These are phyloP conservation scores for Octodon degus DNA, from an alignment of 2,113 vertebrate species.

Conservation along the genomic window DNA sequence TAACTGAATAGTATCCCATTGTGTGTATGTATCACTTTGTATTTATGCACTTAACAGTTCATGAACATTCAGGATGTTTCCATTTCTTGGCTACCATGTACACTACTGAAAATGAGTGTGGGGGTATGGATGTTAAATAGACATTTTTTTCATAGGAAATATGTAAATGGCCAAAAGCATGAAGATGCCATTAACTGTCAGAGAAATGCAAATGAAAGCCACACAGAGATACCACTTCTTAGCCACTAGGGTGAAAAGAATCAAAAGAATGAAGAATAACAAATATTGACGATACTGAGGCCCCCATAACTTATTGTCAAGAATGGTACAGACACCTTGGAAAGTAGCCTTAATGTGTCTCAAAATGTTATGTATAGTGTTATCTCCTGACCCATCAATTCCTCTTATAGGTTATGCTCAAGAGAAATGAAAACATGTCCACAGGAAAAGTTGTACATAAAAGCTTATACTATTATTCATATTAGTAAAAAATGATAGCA, in stretches of 20 bases:
- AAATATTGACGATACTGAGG: background rate
- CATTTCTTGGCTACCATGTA: background rate
- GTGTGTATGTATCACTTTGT: background rate
- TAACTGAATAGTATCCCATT: background rate
- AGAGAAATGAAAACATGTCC: background rate
- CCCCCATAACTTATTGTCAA: background rate
- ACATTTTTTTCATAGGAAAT: constrained; percentile 35
- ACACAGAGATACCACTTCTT: background rate
- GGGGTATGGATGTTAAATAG: background rate
- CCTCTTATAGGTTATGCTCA: background rate
- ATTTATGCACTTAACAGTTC: background rate
- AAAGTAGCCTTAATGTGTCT: background rate
- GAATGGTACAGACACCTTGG: background rate
- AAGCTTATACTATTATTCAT: background rate
- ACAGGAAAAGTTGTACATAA: background rate
- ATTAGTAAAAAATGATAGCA: background rate
- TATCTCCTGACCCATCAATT: background rate
- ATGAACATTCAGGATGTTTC: background rate
- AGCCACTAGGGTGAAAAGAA: background rate
- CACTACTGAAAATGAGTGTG: background rate
- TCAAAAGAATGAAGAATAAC: background rate
- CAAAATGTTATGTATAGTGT: background rate
- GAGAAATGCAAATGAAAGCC: background rate
- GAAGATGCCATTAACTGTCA: background rate
- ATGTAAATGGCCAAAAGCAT: background rate